phyloP scores from a whole-genome alignment of 2,113 vertebrate species.

The Sphyrna mokarran region DNA sequence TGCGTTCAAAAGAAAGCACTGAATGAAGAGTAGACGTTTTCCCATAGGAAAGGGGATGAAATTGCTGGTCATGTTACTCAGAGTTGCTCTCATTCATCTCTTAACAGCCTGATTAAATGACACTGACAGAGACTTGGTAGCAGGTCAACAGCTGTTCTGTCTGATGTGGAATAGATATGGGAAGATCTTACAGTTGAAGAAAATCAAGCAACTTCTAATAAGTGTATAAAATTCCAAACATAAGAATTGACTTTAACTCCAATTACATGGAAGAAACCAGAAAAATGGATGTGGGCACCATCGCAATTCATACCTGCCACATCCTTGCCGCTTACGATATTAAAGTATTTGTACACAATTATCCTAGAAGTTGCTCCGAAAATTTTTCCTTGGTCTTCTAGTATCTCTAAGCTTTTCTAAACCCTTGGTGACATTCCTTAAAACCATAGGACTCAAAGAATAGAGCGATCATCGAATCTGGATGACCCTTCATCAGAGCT shows the following conservation, averaged over 20 bases:
- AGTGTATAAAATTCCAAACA: background rate
- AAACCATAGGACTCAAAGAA: background rate
- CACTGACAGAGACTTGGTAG: background rate
- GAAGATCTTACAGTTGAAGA: background rate
- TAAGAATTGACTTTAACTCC: background rate
- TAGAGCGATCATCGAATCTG: too few species aligned
- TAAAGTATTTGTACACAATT: background rate
- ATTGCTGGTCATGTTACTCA: background rate
- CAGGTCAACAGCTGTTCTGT: background rate
- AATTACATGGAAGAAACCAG: background rate
- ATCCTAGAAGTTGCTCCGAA: background rate
- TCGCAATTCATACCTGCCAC: background rate
- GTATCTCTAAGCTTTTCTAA: background rate
- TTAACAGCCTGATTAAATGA: constrained; percentile 11
- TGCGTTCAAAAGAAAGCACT: background rate
- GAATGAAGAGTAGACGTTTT: background rate
- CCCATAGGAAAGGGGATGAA: background rate
- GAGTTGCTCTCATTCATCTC: background rate
- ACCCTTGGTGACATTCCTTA: background rate
- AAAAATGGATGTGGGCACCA: background rate
- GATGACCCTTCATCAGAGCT: too few species aligned
- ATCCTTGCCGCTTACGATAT: background rate
- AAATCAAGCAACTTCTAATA: background rate
- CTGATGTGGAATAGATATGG: background rate
- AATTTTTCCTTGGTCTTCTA: background rate